phyloP scores from a whole-genome alignment of 2,888 invertebrate genomes.

The Ethmia dodecea region DNA sequence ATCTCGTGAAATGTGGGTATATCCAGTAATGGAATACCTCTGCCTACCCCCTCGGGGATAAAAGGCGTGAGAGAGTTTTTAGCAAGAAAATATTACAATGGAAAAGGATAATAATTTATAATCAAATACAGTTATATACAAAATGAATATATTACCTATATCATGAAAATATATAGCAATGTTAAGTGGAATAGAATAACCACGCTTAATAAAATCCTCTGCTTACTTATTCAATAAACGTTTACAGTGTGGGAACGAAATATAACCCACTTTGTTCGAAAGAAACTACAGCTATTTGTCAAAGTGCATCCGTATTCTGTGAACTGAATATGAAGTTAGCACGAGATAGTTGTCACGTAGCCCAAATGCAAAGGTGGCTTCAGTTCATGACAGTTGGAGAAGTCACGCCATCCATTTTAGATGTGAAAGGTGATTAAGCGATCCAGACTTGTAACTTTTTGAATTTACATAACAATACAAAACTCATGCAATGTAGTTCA shows the following conservation, averaged over 20 bases:
- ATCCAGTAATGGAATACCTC: background rate
- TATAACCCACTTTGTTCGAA: slow-evolving; percentile 64
- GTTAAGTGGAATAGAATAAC: slow-evolving; percentile 18
- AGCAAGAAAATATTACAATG: too few species aligned
- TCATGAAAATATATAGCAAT: background rate
- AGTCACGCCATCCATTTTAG: too few species aligned
- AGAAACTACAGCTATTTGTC: slow-evolving; percentile 66
- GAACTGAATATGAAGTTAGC: slow-evolving; percentile 9
- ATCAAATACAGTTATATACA: background rate
- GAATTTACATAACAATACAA: too few species aligned
- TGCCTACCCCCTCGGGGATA: background rate
- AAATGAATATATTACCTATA: background rate
- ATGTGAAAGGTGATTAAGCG: too few species aligned
- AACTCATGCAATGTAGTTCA: too few species aligned
- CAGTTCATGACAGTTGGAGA: too few species aligned
- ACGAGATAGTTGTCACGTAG: slow-evolving; percentile 2
- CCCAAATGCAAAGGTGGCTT: too few species aligned
- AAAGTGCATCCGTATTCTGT: slow-evolving; percentile 57
- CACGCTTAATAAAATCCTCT: slow-evolving; percentile 47
- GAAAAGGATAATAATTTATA: too few species aligned
- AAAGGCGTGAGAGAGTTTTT: too few species aligned
- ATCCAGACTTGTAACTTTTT: too few species aligned
- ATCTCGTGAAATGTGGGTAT: too few species aligned
- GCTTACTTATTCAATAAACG: slow-evolving; percentile 69
- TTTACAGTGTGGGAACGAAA: slow-evolving; percentile 64